Conservation (phyloP, 1,140 invertebrate species). For the Aphelinus atriplicis region DNA sequence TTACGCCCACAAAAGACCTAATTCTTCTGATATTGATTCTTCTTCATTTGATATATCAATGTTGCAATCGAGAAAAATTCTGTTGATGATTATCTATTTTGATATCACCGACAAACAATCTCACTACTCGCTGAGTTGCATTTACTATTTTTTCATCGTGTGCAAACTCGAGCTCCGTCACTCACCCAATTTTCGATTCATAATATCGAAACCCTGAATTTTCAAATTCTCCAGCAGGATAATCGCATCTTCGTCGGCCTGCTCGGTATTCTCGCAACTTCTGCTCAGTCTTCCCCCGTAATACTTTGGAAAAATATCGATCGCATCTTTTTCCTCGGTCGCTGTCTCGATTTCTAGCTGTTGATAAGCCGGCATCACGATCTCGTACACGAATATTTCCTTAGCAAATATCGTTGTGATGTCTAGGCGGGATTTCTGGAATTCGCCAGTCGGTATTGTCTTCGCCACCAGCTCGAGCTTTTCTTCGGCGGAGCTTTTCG, state of each 20-base stretch:
- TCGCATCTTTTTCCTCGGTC: background rate
- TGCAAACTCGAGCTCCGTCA: too few relatives aligned
- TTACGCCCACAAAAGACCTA: too few relatives aligned
- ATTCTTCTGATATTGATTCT: too few relatives aligned
- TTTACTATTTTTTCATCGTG: too few relatives aligned
- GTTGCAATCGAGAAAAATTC: too few relatives aligned
- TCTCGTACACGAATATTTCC: slow-evolving; percentile 15
- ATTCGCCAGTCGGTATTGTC: background rate
- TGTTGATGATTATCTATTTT: too few relatives aligned
- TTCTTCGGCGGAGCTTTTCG: slow-evolving; percentile 1
- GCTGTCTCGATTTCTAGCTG: slow-evolving; percentile 11
- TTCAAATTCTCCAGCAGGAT: slow-evolving; percentile 25
- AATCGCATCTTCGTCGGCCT: background rate
- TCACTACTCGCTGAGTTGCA: too few relatives aligned
- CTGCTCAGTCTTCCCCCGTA: slow-evolving; percentile 43
- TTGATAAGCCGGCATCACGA: background rate
- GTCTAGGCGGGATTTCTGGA: background rate
- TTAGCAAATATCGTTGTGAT: background rate
- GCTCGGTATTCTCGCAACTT: slow-evolving; percentile 12
- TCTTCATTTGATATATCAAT: too few relatives aligned
- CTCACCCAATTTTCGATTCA: slow-evolving; percentile 4
- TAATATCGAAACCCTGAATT: background rate
- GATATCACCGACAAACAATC: too few relatives aligned
- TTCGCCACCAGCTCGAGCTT: slow-evolving; percentile 8
- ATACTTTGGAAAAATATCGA: slow-evolving; percentile 16